Evolutionary conservation across 2,797 vertebrate genomes (phyloP).

Genomic region (Smutsia temminckii): DNA sequence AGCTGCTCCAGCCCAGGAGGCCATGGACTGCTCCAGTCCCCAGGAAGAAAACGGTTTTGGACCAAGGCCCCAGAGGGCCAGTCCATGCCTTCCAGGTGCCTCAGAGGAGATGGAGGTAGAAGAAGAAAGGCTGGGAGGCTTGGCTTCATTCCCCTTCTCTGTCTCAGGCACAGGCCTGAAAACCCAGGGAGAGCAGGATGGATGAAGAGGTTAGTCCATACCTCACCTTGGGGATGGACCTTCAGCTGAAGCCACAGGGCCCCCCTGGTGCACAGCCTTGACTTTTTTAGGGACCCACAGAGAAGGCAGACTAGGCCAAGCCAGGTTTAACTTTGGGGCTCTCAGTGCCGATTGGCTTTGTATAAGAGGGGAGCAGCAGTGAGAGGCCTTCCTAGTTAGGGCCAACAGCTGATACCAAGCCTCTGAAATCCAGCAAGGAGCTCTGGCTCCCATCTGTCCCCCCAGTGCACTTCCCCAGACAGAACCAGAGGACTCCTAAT

Average conservation of each 20-base stretch:
- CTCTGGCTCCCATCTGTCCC: slow-evolving; percentile 11
- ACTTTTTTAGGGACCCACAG: neutral
- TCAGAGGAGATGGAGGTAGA: slow-evolving; percentile 90
- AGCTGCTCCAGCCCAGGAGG: slow-evolving; percentile 81
- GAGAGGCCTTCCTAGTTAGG: slow-evolving; percentile 70
- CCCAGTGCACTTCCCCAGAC: slow-evolving; percentile 8
- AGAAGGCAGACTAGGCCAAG: slow-evolving; percentile 20
- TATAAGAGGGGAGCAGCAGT: slow-evolving; percentile 17
- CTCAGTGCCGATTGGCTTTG: neutral
- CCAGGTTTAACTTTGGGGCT: slow-evolving; percentile 24
- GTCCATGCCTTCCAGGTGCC: slow-evolving; percentile 57
- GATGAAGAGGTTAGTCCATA: slow-evolving; percentile 7
- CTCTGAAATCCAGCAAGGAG: slow-evolving; percentile 54
- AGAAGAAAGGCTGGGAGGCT: slow-evolving; percentile 82
- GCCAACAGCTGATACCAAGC: slow-evolving; percentile 62
- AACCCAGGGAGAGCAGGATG: slow-evolving; percentile 55
- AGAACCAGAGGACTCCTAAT: slow-evolving; percentile 61
- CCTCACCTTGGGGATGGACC: slow-evolving; percentile 22
- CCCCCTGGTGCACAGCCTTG: slow-evolving; percentile 7
- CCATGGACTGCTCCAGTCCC: slow-evolving; percentile 92
- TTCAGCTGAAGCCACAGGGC: slow-evolving; percentile 42
- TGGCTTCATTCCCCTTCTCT: slow-evolving; percentile 65
- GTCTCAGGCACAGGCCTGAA: slow-evolving; percentile 57
- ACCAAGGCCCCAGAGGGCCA: slow-evolving; percentile 67
- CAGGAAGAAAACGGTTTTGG: slow-evolving; percentile 86